A percentile compares a stretch with the other conserved stretches of the same genome.
Conservation (phyloP, 2,888 invertebrate species). For the Ichneumoninae sp. region DNA sequence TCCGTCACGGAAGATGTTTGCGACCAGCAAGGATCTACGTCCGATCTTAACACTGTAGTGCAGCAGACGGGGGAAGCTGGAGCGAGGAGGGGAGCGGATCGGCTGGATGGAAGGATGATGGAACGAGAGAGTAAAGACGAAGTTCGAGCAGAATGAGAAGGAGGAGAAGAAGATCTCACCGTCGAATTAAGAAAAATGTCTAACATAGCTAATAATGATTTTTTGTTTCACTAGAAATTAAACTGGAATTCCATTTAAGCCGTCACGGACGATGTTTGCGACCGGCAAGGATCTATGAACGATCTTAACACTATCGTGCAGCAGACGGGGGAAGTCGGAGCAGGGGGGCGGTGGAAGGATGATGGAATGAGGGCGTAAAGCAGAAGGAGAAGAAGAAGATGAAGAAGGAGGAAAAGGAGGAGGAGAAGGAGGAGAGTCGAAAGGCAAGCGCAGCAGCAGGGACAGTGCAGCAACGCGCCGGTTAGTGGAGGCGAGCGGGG, state of each 20-base stretch:
- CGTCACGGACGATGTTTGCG: too few species aligned
- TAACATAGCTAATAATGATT: too few species aligned
- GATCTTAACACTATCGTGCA: background rate
- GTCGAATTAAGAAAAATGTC: too few species aligned
- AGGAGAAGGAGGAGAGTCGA: slow-evolving; percentile 39
- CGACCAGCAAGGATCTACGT: background rate
- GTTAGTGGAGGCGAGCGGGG: slow-evolving; percentile 64
- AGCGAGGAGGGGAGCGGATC: background rate
- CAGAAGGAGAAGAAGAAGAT: slow-evolving; percentile 46
- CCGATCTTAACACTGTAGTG: background rate
- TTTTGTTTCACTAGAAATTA: too few species aligned
- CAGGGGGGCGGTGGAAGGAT: slow-evolving; percentile 26
- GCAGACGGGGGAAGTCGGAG: background rate
- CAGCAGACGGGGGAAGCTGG: background rate
- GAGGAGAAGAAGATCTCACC: slow-evolving; percentile 11
- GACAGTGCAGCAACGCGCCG: slow-evolving; percentile 56
- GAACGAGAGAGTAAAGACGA: slow-evolving; percentile 36
- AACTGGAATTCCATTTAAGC: too few species aligned
- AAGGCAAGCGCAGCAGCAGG: slow-evolving; percentile 51
- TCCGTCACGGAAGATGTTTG: too few species aligned
- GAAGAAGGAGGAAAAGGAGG: slow-evolving; percentile 44
- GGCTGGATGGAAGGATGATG: slow-evolving; percentile 43
- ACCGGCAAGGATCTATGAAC: background rate
- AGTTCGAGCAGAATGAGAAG: slow-evolving; percentile 9
- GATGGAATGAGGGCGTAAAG: slow-evolving; percentile 43